Base-by-base conservation (phyloP, 2,797 vertebrate species). In the Enteromius anoplus region DNA sequence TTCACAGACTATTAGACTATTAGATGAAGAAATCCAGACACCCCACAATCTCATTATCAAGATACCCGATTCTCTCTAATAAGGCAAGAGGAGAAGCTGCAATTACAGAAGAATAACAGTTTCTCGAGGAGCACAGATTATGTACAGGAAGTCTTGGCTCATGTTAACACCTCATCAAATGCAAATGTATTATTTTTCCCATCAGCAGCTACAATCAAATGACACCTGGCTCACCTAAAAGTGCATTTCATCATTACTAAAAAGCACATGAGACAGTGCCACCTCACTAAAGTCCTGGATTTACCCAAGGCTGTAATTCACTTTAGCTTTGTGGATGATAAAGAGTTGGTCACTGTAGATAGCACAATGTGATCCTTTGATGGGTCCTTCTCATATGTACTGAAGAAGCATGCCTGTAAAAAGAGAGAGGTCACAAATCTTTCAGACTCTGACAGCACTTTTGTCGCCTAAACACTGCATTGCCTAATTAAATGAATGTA, bases 361-460 rank as follows among this genome's bases (percentile, higher is more conserved):
- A 88, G 81, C 86, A 19, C 0, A 5, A 71, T 14, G 62, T 11
- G 81, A 14, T 15, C 23, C 75, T 23, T n/a, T 49, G 76, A 12
- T 23, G n/a, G n/a, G 8, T 86, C 85, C 53, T 85, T 40, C 82
- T 96, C 94, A 71, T 95, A 95, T 68, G 90, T 92, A 90, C 96
- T 96, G 90, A 98, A 98, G 91, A 99, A 99, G 91, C 97, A 98
- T 0, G 92, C 91, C 98, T 99, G 84, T 87, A 80, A 37, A 83
- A 65, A 80, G 47, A 10, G 2, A 89, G 55, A 71, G 34, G 72
- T 21, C 53, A 68, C 40, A 76, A 75, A 78, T 86, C 65, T 79
- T 49, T 85, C 34, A 84, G 21, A 65, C 26, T 72, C 29, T 81
- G 66, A 78, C 81, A 72, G 78, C 40, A 55, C 37, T 69, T 77